A percentile compares a stretch with the other conserved stretches of the same genome.
These are phyloP conservation scores for Gavia stellata DNA, from an alignment of 2,113 vertebrate genomes.

Conservation along the genomic window DNA sequence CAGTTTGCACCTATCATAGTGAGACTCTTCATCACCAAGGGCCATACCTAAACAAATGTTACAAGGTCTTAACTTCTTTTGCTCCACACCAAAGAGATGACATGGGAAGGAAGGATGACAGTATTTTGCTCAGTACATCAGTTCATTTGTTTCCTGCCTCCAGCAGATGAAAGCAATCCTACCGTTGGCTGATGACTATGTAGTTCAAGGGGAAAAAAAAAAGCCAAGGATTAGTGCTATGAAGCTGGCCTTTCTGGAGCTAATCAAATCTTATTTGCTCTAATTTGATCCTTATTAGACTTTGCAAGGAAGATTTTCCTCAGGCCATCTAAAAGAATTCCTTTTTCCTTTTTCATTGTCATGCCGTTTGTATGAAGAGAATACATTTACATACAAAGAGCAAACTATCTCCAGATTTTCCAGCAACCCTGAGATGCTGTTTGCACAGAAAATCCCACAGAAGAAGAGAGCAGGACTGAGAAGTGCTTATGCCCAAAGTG, in stretches of 20 bases:
- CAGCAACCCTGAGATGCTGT: not conserved
- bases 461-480: not conserved
- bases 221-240: not conserved
- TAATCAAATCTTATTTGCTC: constrained; percentile 28
- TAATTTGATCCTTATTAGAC: constrained; percentile 39
- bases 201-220: not conserved
- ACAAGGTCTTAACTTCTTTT: not conserved
- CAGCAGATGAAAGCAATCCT: constrained; percentile 23
- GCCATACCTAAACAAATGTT: not conserved
- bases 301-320: constrained; percentile 8
- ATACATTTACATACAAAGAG: not conserved
- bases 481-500: not conserved
- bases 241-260: constrained; percentile 24
- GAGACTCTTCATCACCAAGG: not conserved
- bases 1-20: not conserved
- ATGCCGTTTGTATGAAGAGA: not conserved
- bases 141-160: not conserved
- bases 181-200: not conserved
- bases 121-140: not conserved
- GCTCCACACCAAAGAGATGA: not conserved
- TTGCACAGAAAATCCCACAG: not conserved
- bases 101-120: not conserved
- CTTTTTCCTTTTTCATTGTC: not conserved
- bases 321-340: not conserved
- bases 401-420: not conserved